phyloP scores from a whole-genome alignment of 37 sponge, comb jelly and placozoan genomes.

The Eunapius fragilis region DNA sequence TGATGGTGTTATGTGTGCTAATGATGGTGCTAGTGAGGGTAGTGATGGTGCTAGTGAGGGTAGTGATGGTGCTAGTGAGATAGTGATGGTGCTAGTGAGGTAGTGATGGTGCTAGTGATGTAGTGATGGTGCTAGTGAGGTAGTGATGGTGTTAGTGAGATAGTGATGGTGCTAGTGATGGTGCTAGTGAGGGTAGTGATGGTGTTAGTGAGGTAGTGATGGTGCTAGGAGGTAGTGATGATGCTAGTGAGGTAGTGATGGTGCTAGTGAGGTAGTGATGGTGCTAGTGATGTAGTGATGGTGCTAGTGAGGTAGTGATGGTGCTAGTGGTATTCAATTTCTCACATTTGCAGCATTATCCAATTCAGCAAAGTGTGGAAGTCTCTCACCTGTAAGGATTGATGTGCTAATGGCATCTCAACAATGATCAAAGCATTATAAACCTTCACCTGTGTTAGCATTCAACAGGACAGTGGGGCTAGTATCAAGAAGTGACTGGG shows the following conservation, averaged over 20 bases:
- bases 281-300: background rate
- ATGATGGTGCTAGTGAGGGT: too few relatives aligned
- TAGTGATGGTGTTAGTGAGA: background rate
- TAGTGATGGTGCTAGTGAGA: background rate
- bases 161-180: background rate
- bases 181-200: background rate
- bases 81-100: background rate
- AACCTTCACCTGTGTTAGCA: slow-evolving; percentile 45
- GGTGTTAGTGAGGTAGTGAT: background rate
- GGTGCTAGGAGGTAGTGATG: background rate
- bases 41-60: background rate
- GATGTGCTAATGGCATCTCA: too few relatives aligned
- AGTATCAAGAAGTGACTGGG: slow-evolving; percentile 16
- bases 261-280: background rate
- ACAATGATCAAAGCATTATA: too few relatives aligned
- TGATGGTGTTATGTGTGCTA: too few relatives aligned
- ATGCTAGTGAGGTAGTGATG: background rate
- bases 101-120: background rate
- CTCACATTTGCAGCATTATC: slow-evolving; percentile 54
- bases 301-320: background rate
- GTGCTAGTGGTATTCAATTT: background rate
- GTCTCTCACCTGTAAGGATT: slow-evolving; percentile 38
- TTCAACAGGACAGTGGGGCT: slow-evolving; percentile 68
- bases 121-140: background rate
- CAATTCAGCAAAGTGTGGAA: slow-evolving; percentile 82